These are phyloP conservation scores for Lathronympha strigana DNA, from an alignment of 2,888 invertebrate species.

Conservation along the genomic window DNA sequence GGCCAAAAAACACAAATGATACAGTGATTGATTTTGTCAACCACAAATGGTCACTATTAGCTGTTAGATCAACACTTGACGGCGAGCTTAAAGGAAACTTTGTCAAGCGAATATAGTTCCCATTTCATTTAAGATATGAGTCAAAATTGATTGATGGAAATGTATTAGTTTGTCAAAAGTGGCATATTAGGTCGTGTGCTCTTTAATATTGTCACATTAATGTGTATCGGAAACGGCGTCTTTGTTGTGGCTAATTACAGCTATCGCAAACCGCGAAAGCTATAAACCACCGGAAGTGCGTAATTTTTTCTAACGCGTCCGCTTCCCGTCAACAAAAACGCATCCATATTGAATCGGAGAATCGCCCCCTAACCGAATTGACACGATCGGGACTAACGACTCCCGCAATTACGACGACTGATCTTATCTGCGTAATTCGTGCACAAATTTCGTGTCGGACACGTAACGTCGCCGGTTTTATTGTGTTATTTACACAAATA, in stretches of 20 bases:
- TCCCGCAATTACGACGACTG: conserved; percentile 78
- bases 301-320: conserved; percentile 80
- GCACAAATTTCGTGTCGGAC: conserved; percentile 70
- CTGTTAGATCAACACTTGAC: conserved; percentile 53
- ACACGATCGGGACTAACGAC: conserved; percentile 80
- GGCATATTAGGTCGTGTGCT: conserved; percentile 52
- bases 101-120: background rate
- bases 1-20: conserved; percentile 52
- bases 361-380: conserved; percentile 80
- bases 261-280: conserved; percentile 73
- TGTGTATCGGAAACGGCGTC: conserved; percentile 52
- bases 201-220: conserved; percentile 62
- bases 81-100: conserved; percentile 2
- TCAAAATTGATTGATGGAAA: conserved; percentile 4
- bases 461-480: conserved; percentile 76
- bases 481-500: conserved; percentile 85
- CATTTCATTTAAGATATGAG: background rate
- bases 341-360: conserved; percentile 70
- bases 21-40: conserved; percentile 65
- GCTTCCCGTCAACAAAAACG: conserved; percentile 71
- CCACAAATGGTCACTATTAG: conserved; percentile 62
- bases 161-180: conserved; percentile 47
- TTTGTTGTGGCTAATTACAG: conserved; percentile 69
- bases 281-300: conserved; percentile 69
- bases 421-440: conserved; percentile 79